Base-by-base conservation (phyloP, 2,113 vertebrate species). In the Ancistrus triradiatus region DNA sequence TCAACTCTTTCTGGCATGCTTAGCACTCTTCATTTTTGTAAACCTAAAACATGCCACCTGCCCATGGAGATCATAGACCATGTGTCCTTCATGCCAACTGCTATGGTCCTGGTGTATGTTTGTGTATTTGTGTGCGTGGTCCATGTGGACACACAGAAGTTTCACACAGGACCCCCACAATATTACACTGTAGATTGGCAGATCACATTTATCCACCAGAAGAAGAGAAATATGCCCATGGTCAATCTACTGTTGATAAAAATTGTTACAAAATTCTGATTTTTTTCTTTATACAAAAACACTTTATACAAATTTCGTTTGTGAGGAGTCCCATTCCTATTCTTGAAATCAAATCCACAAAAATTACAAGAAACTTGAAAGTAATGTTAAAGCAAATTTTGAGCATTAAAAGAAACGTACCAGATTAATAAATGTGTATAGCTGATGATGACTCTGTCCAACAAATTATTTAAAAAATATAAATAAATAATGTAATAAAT, bases 241-340 rank as follows among this genome's bases (percentile, higher is more conserved):
- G 86, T 90, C 82, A 82, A 62, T 84, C 89, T 91, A 84, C 89
- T 89, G 89, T 94, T 91, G 90, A 91, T 97, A 98, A 94, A 98
- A 97, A 97, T 91, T 88, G 93, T 96, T 98, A 98, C 89, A 98
- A 98, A 98, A 89, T 89, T 89, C 82, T 77, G 71, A 80, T 76
- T 84, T 49, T 60, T 35, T 59, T 93, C 86, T 80, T 84, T 88
- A 90, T 95, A 97, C 92, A 98, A 98, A 98, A 97, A 91, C 85
- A 80, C 85, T 90, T 59, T 87, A 93, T 97, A 98, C 90, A 98
- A 98, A 98, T 94, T 87, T 92, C 94, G 90, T 91, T 91, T 90
- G 87, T 92, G 88, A 92, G 91, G 85, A 89, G 87, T 90, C 53
- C 87, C 90, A 85, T 87, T 80, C n/a, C n/a, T n/a, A n/a, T n/a